Base-by-base conservation (phyloP, 2,113 vertebrate genomes). In the Tympanuchus pallidicinctus region DNA sequence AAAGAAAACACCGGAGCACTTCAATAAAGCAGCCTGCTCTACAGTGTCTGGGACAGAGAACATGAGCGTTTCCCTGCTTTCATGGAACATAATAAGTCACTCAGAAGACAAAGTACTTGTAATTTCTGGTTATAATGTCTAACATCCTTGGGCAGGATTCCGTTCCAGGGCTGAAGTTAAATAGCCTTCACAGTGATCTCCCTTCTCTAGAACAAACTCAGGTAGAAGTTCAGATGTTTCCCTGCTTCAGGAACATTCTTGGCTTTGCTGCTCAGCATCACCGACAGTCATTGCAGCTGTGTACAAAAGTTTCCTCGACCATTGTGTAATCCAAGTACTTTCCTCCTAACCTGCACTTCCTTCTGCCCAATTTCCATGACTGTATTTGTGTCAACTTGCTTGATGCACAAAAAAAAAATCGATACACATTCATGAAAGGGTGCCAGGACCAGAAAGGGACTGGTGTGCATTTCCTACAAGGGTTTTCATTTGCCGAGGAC, bases 11-110 rank as follows among this genome's bases (percentile, higher is more conserved):
- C 59, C 0, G 0, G 54, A 82, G 45, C 25, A 16, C 89, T 90
- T 95, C 95, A 95, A 54, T 94, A 94, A 95, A 96, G 57, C 80
- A 90, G 88, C 66, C 77, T 88, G 86, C 82, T 73, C 43, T 61
- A 2, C 76, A 91, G 95, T 94, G 96, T 94, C 82, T 91, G 90
- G 80, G 95, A 95, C 77, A 93, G 92, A 94, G 80, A 97, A 91
- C 95, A 95, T 86, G 80, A 93, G 66, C 5, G 1, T 92, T 95
- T 86, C 61, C 42, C 54, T 95, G 1, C 77, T 76, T 83, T 43
- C 80, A 38, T 75, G 80, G 73, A 91, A 48, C 80, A 8, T 74
- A 86, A 71, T 67, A 89, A 91, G 89, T 96, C 85, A 94, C 59
- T 88, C 38, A 34, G 79, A 92, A 94, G 88, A 88, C 76, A 82